These are phyloP conservation scores for Ecliptopera silaceata DNA, from an alignment of 2,888 invertebrate genomes.

Conservation along the genomic window DNA sequence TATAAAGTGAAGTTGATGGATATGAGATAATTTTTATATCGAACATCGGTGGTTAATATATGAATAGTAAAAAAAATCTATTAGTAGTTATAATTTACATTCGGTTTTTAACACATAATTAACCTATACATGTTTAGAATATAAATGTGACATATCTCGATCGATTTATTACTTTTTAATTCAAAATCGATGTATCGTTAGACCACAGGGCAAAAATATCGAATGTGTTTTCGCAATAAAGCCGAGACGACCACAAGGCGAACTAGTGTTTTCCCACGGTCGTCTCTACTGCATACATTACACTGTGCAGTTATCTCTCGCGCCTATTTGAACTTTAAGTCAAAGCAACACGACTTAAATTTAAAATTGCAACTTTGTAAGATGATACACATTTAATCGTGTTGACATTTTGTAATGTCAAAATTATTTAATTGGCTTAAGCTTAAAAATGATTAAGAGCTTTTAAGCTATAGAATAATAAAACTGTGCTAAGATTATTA, in stretches of 20 bases:
- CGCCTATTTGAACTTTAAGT: conserved; percentile 18
- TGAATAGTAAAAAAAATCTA: no score
- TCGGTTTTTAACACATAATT: background rate
- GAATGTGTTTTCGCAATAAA: conserved; percentile 33
- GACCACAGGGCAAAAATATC: conserved; percentile 20
- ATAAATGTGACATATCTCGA: background rate
- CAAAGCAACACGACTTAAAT: conserved; percentile 12
- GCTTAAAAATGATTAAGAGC: conserved; percentile 16
- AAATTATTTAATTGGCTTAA: conserved; percentile 30
- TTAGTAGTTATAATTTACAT: no score
- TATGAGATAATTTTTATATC: no score
- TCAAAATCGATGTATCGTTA: background rate
- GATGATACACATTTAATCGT: conserved; percentile 21
- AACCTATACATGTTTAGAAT: background rate
- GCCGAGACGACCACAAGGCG: conserved; percentile 30
- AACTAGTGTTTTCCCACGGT: conserved; percentile 38
- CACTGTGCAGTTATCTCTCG: conserved; percentile 8
- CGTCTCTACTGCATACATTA: conserved; percentile 30
- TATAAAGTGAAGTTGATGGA: background rate
- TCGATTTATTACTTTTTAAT: conserved; percentile 9
- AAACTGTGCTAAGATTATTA: background rate
- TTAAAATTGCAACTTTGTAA: background rate
- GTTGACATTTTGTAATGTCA: conserved; percentile 36
- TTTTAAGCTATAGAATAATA: background rate
- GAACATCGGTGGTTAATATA: no score